Percentiles rank a stretch among this genome's conserved stretches.
phyloP scores from a whole-genome alignment of 2,888 invertebrate species.

The Polylopha cassiicola region DNA sequence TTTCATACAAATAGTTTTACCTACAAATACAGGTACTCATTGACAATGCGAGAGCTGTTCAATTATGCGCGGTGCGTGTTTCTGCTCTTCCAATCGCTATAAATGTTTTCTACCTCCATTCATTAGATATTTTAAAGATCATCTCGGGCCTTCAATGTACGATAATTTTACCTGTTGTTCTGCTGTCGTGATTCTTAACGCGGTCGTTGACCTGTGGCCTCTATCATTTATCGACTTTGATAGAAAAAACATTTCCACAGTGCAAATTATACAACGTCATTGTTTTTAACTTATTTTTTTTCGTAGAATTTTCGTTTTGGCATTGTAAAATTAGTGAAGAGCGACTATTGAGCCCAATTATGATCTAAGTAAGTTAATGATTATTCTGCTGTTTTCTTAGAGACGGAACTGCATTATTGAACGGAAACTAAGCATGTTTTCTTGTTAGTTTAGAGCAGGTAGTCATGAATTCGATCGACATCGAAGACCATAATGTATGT shows the following conservation, averaged over 20 bases:
- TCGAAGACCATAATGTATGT: slow-evolving; percentile 21
- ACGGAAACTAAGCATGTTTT: slow-evolving; percentile 6
- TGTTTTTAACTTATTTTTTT: slow-evolving; percentile 22
- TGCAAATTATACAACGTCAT: slow-evolving; percentile 31
- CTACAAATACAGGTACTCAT: background rate
- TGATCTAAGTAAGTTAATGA: too few species aligned
- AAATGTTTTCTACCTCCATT: slow-evolving; percentile 34
- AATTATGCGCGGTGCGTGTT: slow-evolving; percentile 17
- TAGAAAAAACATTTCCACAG: slow-evolving; percentile 39
- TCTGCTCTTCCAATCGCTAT: slow-evolving; percentile 20
- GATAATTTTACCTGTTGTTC: slow-evolving; percentile 53
- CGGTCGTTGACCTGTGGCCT: slow-evolving; percentile 60
- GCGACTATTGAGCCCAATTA: too few species aligned
- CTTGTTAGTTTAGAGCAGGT: slow-evolving; percentile 16
- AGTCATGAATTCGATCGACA: slow-evolving; percentile 21
- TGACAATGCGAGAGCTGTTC: slow-evolving; percentile 11
- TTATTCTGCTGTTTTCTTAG: too few species aligned
- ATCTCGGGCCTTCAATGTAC: slow-evolving; percentile 34
- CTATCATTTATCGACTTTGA: slow-evolving; percentile 51
- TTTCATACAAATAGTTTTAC: too few species aligned
- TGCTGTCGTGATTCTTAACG: slow-evolving; percentile 66
- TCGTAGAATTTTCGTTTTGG: slow-evolving; percentile 17
- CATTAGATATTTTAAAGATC: slow-evolving; percentile 42
- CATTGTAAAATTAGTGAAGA: slow-evolving; percentile 2
- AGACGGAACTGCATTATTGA: too few species aligned